phyloP scores from a whole-genome alignment of 2,888 invertebrate species.

The Acrocyrtus sp. region DNA sequence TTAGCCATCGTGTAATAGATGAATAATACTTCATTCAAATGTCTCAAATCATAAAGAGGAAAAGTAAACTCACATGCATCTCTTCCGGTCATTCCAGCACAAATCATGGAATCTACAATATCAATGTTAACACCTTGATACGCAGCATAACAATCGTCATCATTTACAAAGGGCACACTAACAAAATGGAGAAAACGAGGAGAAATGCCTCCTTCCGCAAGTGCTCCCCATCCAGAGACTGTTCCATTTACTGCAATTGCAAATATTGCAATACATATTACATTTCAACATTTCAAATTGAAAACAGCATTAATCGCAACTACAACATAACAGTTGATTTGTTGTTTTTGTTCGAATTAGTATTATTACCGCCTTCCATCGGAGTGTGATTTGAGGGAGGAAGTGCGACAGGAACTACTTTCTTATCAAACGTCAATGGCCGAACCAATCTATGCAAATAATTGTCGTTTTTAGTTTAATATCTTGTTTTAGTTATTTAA shows the following conservation, averaged over 20 bases:
- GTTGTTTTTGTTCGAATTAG: background rate
- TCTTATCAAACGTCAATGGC: slow-evolving; percentile 56
- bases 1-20: too few species aligned
- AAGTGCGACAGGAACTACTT: slow-evolving; percentile 62
- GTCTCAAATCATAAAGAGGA: too few species aligned
- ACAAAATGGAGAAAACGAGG: slow-evolving; percentile 41
- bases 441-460: slow-evolving; percentile 57
- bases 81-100: slow-evolving; percentile 49
- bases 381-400: slow-evolving; percentile 48
- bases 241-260: slow-evolving; percentile 55
- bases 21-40: too few species aligned
- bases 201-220: slow-evolving; percentile 23
- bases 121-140: slow-evolving; percentile 24
- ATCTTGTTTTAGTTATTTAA: background rate
- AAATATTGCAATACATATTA: too few species aligned
- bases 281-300: too few species aligned
- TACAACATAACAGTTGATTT: too few species aligned
- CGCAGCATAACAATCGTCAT: slow-evolving; percentile 30
- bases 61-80: slow-evolving; percentile 28
- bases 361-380: slow-evolving; percentile 3
- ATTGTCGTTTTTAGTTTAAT: background rate
- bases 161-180: slow-evolving; percentile 44
- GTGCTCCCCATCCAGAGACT: slow-evolving; percentile 65
- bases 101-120: slow-evolving; percentile 52
- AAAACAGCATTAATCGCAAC: too few species aligned